phyloP scores from a whole-genome alignment of 2,888 invertebrate genomes.

The Neoascia interrupta region DNA sequence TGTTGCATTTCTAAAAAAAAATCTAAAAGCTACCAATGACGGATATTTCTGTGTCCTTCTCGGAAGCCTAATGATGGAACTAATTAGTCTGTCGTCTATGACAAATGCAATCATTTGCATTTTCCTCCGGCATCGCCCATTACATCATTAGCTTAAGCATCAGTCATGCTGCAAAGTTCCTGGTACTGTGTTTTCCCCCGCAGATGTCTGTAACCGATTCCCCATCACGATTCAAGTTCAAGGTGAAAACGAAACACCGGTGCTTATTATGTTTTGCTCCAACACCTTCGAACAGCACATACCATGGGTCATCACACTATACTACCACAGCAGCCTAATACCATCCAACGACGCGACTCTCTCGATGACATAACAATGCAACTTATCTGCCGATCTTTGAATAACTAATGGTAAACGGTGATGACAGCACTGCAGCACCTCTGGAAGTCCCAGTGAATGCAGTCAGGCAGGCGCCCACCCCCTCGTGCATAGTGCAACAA shows the following conservation, averaged over 20 bases:
- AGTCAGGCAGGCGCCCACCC: constrained; percentile 24
- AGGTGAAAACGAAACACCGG: constrained; percentile 28
- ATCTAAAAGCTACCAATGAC: too few species aligned
- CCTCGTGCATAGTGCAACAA: constrained; percentile 8
- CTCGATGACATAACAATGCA: constrained; percentile 40
- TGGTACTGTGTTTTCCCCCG: constrained; percentile 51
- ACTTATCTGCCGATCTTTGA: constrained; percentile 42
- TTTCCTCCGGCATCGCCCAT: not conserved
- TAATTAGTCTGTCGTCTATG: too few species aligned
- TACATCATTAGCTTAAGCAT: not conserved
- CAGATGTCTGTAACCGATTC: constrained; percentile 48
- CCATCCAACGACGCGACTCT: constrained; percentile 13
- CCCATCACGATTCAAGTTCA: constrained; percentile 66
- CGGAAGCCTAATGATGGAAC: too few species aligned
- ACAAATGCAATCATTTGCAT: not conserved
- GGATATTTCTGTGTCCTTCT: too few species aligned
- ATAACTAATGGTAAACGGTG: constrained; percentile 9
- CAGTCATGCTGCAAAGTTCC: constrained; percentile 52
- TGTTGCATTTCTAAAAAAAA: too few species aligned
- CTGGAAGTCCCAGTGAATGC: not conserved
- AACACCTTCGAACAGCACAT: not conserved
- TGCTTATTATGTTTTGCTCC: constrained; percentile 37
- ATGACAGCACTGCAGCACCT: constrained; percentile 16
- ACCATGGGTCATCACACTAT: constrained; percentile 56
- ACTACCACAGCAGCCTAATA: constrained; percentile 9